These are phyloP conservation scores for Panopea generosa DNA, from an alignment of 2,888 invertebrate genomes.

Conservation along the genomic window DNA sequence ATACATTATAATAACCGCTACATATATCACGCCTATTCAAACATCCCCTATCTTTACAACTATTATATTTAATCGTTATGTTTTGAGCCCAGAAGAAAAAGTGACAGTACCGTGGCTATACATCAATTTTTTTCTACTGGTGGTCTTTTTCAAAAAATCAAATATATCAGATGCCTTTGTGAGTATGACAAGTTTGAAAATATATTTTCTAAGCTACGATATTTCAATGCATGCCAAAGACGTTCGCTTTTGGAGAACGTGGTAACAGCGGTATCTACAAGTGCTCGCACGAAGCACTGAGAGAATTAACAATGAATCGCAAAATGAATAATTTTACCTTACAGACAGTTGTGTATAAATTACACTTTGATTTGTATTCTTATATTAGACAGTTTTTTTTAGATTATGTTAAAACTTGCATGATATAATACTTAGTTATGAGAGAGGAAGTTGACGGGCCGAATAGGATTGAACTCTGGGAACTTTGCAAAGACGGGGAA, in stretches of 20 bases:
- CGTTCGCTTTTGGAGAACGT: conserved; percentile 22
- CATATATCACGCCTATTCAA: conserved; percentile 61
- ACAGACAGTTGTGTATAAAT: conserved; percentile 51
- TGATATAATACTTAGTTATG: conserved; percentile 16
- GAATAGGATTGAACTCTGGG: neutral
- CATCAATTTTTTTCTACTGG: conserved; percentile 55
- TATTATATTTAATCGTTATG: conserved; percentile 61
- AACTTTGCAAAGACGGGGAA: neutral
- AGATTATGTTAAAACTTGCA: conserved; percentile 11
- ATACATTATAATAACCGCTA: conserved; percentile 52
- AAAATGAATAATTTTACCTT: conserved; percentile 41
- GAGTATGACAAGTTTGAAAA: conserved; percentile 52
- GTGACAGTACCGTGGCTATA: conserved; percentile 42
- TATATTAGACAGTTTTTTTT: conserved; percentile 38
- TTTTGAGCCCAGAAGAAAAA: conserved; percentile 39
- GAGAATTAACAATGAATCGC: conserved; percentile 28
- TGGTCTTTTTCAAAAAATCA: conserved; percentile 50
- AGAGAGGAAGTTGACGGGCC: neutral
- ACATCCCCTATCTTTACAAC: conserved; percentile 53
- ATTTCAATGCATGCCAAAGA: conserved; percentile 51
- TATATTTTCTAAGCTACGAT: conserved; percentile 42
- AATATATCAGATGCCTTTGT: conserved; percentile 62
- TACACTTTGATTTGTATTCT: conserved; percentile 39
- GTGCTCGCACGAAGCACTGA: conserved; percentile 22
- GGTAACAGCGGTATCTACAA: conserved; percentile 54